A percentile compares a stretch with the other conserved stretches of the same genome.
phyloP scores from a whole-genome alignment of 2,888 invertebrate genomes.

The Acholoe squamosa region DNA sequence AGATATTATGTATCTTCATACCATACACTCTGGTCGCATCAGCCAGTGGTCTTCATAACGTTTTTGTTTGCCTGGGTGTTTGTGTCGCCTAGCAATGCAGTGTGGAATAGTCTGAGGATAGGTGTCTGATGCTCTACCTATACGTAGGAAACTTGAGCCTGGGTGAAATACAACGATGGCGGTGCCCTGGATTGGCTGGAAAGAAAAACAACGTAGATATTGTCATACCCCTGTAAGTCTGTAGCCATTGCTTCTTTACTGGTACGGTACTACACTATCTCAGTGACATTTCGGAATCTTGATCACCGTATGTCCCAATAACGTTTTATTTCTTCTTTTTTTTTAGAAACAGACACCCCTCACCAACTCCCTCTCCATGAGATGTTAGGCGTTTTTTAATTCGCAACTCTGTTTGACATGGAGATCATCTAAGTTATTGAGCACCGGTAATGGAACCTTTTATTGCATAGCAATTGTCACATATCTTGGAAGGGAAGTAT shows the following conservation, averaged over 20 bases:
- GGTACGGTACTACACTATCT: too few species aligned
- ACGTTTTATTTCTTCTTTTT: background rate
- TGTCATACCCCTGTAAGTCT: too few species aligned
- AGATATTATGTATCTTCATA: constrained; percentile 63
- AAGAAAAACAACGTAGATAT: background rate
- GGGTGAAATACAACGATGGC: constrained; percentile 93
- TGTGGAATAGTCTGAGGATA: constrained; percentile 93
- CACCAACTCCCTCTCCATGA: too few species aligned
- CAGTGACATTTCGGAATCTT: too few species aligned
- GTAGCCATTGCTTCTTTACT: too few species aligned
- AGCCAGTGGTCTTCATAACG: constrained; percentile 76
- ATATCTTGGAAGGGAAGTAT: too few species aligned
- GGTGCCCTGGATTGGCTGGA: constrained; percentile 68
- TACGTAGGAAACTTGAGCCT: constrained; percentile 93
- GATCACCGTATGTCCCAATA: too few species aligned
- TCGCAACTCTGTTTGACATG: too few species aligned
- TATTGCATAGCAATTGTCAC: too few species aligned
- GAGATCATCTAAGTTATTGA: too few species aligned
- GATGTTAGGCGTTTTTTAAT: too few species aligned
- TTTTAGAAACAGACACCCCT: background rate
- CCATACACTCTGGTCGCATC: constrained; percentile 76
- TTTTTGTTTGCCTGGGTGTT: constrained; percentile 68
- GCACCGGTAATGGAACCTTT: too few species aligned
- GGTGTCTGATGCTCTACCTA: constrained; percentile 95
- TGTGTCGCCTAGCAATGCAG: constrained; percentile 89